These are phyloP conservation scores for Cephus spinipes DNA, from an alignment of 2,888 invertebrate species.

Conservation along the genomic window DNA sequence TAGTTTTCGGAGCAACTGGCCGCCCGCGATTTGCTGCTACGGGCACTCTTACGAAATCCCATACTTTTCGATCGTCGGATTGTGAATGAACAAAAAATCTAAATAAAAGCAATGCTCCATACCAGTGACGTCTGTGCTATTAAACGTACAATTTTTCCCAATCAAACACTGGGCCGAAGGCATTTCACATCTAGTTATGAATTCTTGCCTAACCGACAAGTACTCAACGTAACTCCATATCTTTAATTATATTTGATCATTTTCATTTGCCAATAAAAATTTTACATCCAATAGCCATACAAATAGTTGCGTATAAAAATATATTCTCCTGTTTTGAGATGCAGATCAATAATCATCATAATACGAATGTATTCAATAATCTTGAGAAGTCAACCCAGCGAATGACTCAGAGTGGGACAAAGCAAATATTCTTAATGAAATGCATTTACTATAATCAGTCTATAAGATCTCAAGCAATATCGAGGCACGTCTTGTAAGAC, in stretches of 20 bases:
- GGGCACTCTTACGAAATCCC: slow-evolving; percentile 10
- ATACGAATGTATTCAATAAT: neutral
- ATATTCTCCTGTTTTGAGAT: neutral
- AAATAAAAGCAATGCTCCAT: neutral
- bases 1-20: slow-evolving; percentile 17
- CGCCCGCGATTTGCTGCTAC: neutral
- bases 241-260: neutral
- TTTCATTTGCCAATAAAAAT: neutral
- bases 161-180: neutral
- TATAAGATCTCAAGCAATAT: neutral
- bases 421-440: neutral
- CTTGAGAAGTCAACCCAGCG: neutral
- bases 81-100: neutral
- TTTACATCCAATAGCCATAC: neutral
- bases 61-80: slow-evolving; percentile 11
- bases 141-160: neutral
- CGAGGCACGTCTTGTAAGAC: neutral
- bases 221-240: neutral
- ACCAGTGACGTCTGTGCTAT: neutral
- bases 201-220: neutral
- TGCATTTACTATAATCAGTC: neutral
- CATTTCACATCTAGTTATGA: neutral
- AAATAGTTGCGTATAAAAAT: neutral
- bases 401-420: neutral
- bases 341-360: neutral